These are phyloP conservation scores for Tangara arthus DNA, from an alignment of 2,797 vertebrate species.

Conservation along the genomic window DNA sequence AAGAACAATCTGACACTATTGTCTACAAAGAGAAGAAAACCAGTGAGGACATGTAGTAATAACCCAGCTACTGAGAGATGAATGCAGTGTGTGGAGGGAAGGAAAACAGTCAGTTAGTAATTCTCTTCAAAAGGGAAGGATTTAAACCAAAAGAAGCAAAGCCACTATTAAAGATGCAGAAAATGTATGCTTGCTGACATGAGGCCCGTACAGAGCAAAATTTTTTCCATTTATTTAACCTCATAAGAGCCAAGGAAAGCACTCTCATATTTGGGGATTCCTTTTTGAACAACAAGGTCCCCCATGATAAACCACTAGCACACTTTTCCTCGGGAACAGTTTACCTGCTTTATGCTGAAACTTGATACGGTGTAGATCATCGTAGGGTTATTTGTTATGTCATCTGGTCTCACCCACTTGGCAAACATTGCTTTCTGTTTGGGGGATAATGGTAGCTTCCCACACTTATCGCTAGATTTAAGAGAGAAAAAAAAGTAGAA, in stretches of 20 bases:
- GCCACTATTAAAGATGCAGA: not conserved
- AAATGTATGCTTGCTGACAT: not conserved
- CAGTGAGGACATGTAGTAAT: not conserved
- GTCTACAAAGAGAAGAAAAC: constrained; percentile 78
- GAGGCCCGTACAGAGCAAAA: not conserved
- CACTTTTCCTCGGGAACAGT: not conserved
- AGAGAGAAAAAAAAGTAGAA: not conserved
- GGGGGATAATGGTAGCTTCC: constrained; percentile 92
- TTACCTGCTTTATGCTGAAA: constrained; percentile 99
- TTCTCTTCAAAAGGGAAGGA: not conserved
- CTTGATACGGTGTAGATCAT: constrained; percentile 99
- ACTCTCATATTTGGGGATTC: not conserved
- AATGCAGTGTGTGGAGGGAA: not conserved
- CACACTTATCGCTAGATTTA: constrained; percentile 85
- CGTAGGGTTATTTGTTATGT: constrained; percentile 91
- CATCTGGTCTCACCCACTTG: constrained; percentile 95
- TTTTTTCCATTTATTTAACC: not conserved
- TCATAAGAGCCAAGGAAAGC: not conserved
- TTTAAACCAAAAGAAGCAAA: not conserved
- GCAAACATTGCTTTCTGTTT: constrained; percentile 96
- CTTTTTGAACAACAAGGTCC: not conserved
- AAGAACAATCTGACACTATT: constrained; percentile 98
- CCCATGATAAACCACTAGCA: not conserved
- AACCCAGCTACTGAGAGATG: not conserved
- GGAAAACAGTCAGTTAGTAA: not conserved